Conservation (phyloP, 2,888 invertebrate species). For the Volucella inanis region DNA sequence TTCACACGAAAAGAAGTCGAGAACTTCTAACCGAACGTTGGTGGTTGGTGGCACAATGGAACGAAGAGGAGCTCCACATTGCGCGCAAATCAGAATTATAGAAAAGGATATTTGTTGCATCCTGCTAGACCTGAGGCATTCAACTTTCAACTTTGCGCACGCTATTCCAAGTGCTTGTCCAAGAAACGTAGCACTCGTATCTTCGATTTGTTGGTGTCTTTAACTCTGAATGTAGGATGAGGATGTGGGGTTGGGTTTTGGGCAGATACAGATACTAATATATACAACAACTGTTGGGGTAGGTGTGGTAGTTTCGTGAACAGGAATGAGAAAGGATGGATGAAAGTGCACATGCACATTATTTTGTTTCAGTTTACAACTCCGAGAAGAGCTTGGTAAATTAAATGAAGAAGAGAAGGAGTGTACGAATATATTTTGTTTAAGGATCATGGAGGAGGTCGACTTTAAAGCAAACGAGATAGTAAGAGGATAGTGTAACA, state of each 20-base stretch:
- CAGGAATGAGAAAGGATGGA: not conserved
- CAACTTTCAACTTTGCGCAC: conserved; percentile 75
- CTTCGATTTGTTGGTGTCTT: conserved; percentile 14
- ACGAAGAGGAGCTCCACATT: conserved; percentile 10
- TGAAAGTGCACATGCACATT: conserved; percentile 51
- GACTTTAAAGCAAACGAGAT: not conserved
- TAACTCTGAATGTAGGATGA: not conserved
- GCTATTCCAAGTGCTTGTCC: conserved; percentile 17
- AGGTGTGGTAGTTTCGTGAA: conserved; percentile 17
- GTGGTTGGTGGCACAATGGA: not conserved
- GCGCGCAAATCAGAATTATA: conserved; percentile 73
- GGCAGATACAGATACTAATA: too few species aligned
- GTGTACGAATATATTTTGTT: not conserved
- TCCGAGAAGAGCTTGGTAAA: conserved; percentile 7
- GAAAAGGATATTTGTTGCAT: conserved; percentile 76
- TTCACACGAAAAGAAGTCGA: conserved; percentile 59
- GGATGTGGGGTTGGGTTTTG: not conserved
- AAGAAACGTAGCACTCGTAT: conserved; percentile 38
- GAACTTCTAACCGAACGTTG: conserved; percentile 2
- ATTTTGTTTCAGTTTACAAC: conserved; percentile 43
- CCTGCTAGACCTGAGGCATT: conserved; percentile 75
- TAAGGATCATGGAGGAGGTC: not conserved
- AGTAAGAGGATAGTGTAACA: too few species aligned
- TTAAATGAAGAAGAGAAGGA: conserved; percentile 15
- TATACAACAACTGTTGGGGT: not conserved